phyloP scores from a whole-genome alignment of 2,888 invertebrate species.

The Lordiphosa fenestrarum region DNA sequence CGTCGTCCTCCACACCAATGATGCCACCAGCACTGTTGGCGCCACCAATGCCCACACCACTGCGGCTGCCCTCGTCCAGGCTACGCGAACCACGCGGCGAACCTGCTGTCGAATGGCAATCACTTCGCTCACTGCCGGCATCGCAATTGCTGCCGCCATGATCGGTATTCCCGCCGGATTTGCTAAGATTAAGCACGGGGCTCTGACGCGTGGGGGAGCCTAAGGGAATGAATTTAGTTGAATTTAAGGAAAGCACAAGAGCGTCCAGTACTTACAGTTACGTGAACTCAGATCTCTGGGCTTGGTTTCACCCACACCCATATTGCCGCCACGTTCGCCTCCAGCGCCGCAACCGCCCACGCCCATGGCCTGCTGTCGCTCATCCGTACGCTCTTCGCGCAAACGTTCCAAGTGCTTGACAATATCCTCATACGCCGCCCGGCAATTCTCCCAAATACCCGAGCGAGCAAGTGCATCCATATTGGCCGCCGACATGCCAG shows the following conservation, averaged over 20 bases:
- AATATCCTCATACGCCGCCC: constrained; percentile 96
- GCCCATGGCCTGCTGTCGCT: constrained; percentile 87
- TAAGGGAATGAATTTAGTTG: constrained; percentile 33
- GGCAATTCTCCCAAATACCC: constrained; percentile 96
- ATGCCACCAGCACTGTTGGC: constrained; percentile 55
- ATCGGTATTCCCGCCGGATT: constrained; percentile 87
- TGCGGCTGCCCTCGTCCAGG: constrained; percentile 67
- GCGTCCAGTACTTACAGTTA: constrained; percentile 85
- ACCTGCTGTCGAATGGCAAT: constrained; percentile 82
- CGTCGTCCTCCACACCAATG: constrained; percentile 75
- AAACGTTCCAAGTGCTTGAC: constrained; percentile 97
- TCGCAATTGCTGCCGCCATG: constrained; percentile 86
- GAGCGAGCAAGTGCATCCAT: constrained; percentile 95
- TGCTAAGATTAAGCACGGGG: constrained; percentile 94
- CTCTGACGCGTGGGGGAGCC: constrained; percentile 93
- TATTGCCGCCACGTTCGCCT: constrained; percentile 45
- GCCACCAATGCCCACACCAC: constrained; percentile 59
- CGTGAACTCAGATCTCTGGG: constrained; percentile 92
- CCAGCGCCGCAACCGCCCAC: constrained; percentile 82
- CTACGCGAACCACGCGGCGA: constrained; percentile 81
- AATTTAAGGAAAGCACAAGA: no score
- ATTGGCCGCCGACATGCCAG: constrained; percentile 85
- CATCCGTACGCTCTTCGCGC: constrained; percentile 93
- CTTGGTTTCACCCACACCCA: constrained; percentile 86
- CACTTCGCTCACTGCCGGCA: constrained; percentile 84